Percentiles rank a stretch among this genome's conserved stretches.
Conservation (phyloP, 2,797 vertebrate genomes). For the Phyllotis vaccarum region DNA sequence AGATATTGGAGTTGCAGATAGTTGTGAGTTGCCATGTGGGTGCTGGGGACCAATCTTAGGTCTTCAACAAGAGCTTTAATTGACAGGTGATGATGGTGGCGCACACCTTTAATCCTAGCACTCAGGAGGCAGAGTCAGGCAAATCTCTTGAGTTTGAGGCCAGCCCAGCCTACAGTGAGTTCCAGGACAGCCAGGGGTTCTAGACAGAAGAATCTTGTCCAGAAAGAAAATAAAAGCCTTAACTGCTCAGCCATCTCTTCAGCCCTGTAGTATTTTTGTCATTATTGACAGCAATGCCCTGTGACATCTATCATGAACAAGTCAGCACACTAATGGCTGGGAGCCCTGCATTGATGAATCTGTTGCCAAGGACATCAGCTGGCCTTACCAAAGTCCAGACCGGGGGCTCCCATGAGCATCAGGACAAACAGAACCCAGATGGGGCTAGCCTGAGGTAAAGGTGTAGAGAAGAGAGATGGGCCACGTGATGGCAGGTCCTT, state of each 20-base stretch:
- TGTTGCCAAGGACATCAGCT: accelerated
- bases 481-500: too few relatives aligned
- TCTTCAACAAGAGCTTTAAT: neutral
- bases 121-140: neutral
- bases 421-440: neutral
- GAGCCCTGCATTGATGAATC: neutral
- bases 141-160: neutral
- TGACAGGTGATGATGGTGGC: neutral
- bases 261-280: neutral
- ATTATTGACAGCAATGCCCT: neutral
- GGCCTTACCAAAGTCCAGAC: neutral
- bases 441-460: too few relatives aligned
- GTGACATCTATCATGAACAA: neutral
- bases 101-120: neutral
- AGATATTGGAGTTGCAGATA: neutral
- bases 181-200: neutral
- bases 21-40: neutral
- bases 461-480: neutral
- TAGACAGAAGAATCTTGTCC: neutral
- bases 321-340: neutral
- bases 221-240: neutral
- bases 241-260: neutral
- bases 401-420: neutral
- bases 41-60: too few relatives aligned
- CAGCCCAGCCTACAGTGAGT: neutral